These are phyloP conservation scores for Rhodeus uyekii DNA, from an alignment of 2,797 vertebrate genomes.

Conservation along the genomic window DNA sequence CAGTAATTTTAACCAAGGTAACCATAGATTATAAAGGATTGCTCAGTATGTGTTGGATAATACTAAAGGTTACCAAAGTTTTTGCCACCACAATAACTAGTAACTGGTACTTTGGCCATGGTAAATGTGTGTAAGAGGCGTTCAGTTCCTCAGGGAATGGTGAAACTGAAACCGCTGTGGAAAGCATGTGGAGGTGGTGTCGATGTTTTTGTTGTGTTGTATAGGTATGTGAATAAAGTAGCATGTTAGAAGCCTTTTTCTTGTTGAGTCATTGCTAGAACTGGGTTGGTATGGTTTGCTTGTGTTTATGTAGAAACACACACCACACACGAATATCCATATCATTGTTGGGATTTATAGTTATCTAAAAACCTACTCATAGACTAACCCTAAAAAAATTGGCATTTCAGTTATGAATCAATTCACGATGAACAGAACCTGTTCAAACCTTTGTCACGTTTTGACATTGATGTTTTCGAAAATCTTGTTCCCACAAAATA, in stretches of 20 bases:
- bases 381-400: neutral
- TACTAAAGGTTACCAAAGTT: neutral
- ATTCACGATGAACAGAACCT: neutral
- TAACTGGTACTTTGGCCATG: neutral
- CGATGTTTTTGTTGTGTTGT: slow-evolving; percentile 29
- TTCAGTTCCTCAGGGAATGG: neutral
- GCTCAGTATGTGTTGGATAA: neutral
- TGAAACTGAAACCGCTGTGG: slow-evolving; percentile 3
- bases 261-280: neutral
- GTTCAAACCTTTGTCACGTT: neutral
- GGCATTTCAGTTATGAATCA: neutral
- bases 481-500: neutral
- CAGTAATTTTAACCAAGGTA: neutral
- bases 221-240: neutral
- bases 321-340: neutral
- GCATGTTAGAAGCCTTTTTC: neutral
- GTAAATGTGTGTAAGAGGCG: neutral
- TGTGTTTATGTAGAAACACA: neutral
- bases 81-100: neutral
- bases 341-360: neutral
- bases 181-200: neutral
- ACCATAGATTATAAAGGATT: neutral
- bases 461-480: neutral
- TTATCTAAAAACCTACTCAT: neutral
- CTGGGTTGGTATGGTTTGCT: slow-evolving; percentile 1